These are phyloP conservation scores for Caenorhabditis imperialis DNA, from an alignment of 2,888 invertebrate genomes.

Conservation along the genomic window DNA sequence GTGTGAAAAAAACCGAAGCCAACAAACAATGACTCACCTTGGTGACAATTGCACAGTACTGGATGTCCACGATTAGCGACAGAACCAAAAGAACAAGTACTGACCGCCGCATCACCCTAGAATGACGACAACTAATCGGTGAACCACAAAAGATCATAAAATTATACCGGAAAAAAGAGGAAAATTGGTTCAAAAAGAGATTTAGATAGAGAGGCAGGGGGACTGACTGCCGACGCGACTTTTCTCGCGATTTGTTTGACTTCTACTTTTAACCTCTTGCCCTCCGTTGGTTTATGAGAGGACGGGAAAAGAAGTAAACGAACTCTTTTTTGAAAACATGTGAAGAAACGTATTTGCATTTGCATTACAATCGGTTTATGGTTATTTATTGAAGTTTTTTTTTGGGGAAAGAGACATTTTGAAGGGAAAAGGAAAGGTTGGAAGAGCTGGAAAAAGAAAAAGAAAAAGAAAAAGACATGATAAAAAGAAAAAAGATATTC, in stretches of 20 bases:
- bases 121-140: too few species aligned
- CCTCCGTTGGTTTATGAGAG: too few species aligned
- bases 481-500: not conserved
- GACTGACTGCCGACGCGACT: slow-evolving; percentile 6
- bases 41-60: slow-evolving; percentile 35
- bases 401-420: not conserved
- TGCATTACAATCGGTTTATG: slow-evolving; percentile 21
- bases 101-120: slow-evolving; percentile 4
- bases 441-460: not conserved
- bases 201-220: slow-evolving; percentile 18
- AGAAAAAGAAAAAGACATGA: not conserved
- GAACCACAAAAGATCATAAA: not conserved
- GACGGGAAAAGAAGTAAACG: not conserved
- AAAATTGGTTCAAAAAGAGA: not conserved
- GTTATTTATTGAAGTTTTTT: slow-evolving; percentile 12
- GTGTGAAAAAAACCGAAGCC: too few species aligned
- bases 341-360: slow-evolving; percentile 39
- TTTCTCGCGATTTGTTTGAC: slow-evolving; percentile 51
- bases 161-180: not conserved
- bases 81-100: not conserved
- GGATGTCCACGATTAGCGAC: slow-evolving; percentile 3
- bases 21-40: slow-evolving; percentile 39
- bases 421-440: not conserved
- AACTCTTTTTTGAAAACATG: too few species aligned
- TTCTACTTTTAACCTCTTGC: slow-evolving; percentile 44